phyloP scores from a whole-genome alignment of 2,113 vertebrate species.

The Microtus oregoni region DNA sequence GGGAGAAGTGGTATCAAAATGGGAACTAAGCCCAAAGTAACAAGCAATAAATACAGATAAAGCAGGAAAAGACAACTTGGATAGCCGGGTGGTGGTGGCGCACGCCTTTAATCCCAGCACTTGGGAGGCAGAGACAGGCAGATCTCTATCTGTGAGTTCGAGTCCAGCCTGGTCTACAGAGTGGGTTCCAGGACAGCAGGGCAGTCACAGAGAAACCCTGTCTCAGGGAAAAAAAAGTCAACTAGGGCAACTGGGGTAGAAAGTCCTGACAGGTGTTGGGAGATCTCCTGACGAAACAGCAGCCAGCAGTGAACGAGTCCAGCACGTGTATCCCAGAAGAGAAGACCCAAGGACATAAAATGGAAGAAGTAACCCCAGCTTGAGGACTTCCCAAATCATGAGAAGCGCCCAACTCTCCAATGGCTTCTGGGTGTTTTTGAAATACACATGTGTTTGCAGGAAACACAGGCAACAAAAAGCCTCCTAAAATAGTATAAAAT shows the following conservation, averaged over 20 bases:
- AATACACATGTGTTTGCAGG: not conserved
- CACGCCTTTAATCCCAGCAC: too few relatives aligned
- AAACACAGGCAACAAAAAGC: not conserved
- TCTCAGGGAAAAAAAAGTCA: too few relatives aligned
- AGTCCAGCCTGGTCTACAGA: too few relatives aligned
- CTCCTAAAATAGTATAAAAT: not conserved
- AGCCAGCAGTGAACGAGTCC: not conserved
- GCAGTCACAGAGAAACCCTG: too few relatives aligned
- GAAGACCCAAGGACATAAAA: too few relatives aligned
- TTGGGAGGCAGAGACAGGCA: too few relatives aligned
- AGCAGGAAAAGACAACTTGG: not conserved
- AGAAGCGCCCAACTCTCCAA: not conserved
- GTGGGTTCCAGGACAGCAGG: too few relatives aligned
- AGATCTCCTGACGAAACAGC: not conserved
- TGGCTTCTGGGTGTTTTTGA: not conserved
- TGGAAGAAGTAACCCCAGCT: not conserved
- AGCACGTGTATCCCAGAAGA: not conserved
- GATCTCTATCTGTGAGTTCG: too few relatives aligned
- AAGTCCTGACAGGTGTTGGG: not conserved
- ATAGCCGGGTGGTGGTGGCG: accelerated
- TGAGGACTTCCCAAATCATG: not conserved
- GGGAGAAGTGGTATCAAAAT: too few relatives aligned
- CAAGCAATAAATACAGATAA: not conserved
- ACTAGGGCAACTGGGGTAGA: too few relatives aligned
- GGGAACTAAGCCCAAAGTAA: not conserved